Evolutionary conservation across 2,113 vertebrate species (phyloP).

Genomic region (Oceanites oceanicus): DNA sequence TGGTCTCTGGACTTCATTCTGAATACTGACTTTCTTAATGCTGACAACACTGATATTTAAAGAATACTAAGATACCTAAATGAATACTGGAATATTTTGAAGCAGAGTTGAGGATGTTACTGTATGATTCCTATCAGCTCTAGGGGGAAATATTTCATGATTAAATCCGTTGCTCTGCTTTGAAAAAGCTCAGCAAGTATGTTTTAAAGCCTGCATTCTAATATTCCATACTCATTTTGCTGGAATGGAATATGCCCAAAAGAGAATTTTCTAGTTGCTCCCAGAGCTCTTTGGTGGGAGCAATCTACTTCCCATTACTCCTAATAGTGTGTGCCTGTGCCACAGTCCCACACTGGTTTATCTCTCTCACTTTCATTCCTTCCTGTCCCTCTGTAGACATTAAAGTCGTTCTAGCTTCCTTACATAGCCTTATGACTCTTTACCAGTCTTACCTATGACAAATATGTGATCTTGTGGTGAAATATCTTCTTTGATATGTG

Average conservation of each 20-base stretch:
- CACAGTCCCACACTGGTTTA: background rate
- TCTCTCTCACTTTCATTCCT: background rate
- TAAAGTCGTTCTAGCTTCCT: background rate
- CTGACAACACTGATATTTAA: background rate
- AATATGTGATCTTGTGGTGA: background rate
- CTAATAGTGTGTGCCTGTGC: background rate
- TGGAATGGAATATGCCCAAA: background rate
- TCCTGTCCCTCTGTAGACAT: background rate
- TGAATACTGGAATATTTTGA: background rate
- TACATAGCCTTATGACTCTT: background rate
- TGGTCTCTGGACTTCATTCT: background rate
- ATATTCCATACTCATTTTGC: background rate
- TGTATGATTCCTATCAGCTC: background rate
- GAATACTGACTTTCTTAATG: background rate
- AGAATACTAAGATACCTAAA: background rate
- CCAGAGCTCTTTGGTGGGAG: background rate
- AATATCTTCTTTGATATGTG: constrained; percentile 28
- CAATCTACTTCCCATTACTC: background rate
- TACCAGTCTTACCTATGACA: background rate
- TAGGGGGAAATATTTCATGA: background rate
- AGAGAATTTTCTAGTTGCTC: background rate
- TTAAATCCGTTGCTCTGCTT: background rate
- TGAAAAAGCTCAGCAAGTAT: background rate
- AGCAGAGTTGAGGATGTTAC: background rate
- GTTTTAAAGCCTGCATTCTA: background rate